Base-by-base conservation (phyloP, 2,888 invertebrate genomes). In the Furcula furcula region DNA sequence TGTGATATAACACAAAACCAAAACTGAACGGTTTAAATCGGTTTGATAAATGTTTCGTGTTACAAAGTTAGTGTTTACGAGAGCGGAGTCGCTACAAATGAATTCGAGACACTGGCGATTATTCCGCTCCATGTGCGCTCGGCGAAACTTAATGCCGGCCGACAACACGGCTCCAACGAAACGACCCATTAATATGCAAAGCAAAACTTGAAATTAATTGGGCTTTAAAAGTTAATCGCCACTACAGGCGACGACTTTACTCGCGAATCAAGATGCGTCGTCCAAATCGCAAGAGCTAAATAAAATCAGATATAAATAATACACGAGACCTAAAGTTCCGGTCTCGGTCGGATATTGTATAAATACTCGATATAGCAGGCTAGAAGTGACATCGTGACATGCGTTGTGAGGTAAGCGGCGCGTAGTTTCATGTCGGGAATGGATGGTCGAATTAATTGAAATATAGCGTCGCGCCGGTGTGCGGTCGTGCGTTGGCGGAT, bases 371-470 rank as follows among this genome's bases (percentile, higher is more conserved):
- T 57, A 47, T 58, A 56, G 65, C 48, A 53, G 41, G 55, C 54
- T 47, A 35, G 31, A 50, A 56, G 40, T 38, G 40, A 46, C 46
- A 49, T 56, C 53, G 50, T 58, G 50, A 55, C 60, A 63, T 67
- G 65, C 28, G 69, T 70, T 72, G 76, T 74, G 70, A 77, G 72
- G 65, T 75, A 73, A 81, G 66, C 72, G 75, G 64, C 71, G 61
- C 69, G 60, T 73, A 74, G 69, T 76, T 80, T 66, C 73, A 67
- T 69, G 68, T 75, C 62, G 71, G 62, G 65, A 82, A 83, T 79
- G 73, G 78, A 83, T 80, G 72, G 76, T 62, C 76, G 78, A 84
- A 82, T 84, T 86, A 86, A 86, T 86, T 84, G 86, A 86, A 85
- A 86, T 85, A 87, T 83, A 80, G 76, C 75, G 76, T 76, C 77